Evolutionary conservation across 2,113 vertebrate species (phyloP), one percentile per base, ranked within the genome.

Genomic region (Panthera leo): DNA sequence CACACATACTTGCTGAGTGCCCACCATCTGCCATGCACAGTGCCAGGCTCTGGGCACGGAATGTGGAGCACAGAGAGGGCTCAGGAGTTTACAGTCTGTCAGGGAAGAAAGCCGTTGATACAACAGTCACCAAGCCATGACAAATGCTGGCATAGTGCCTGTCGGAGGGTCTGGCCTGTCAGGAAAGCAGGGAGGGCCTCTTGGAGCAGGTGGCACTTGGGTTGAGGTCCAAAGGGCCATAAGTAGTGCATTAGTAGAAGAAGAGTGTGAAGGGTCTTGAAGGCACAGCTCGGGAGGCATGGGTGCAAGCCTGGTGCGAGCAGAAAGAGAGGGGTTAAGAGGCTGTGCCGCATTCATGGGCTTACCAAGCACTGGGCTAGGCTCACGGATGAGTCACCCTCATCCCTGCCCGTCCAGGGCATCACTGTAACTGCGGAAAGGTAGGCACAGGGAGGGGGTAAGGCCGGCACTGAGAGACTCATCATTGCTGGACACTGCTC

Each of bases 381-480:
- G 71, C 89, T 76, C 70, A 34, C 19, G 63, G 53, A 61, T 36
- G 58, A 76, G 3, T 1, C 0, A 0, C 5, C 4, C 25, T 3
- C 5, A 19, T 5, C 51, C 2, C 15, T 83, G 25, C 2, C 19
- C 9, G 53, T 39, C n/a, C 34, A 34, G 19, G 25, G n/a, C 18
- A 48, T 31, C 34, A 5, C 18, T 27, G 4, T 61, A 2, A 39
- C 45, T 29, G 3, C 31, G 53, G 13, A 39, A 48, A 71, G 21
- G 15, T 25, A 86, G 68, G 25, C 73, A 25, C 0, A 0, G 29
- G 42, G 42, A 4, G 2, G 19, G 6, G 1, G 0, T n/a, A 18
- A 29, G 23, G 14, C 3, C 19, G 19, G 9, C 2, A 0, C 12
- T 23, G 36, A 36, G 25, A n/a, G 53, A 18, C 36, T 85, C 45